Percentiles rank a stretch among this genome's conserved stretches.
phyloP scores from a whole-genome alignment of 2,797 vertebrate species.

The Pangasius macronema region DNA sequence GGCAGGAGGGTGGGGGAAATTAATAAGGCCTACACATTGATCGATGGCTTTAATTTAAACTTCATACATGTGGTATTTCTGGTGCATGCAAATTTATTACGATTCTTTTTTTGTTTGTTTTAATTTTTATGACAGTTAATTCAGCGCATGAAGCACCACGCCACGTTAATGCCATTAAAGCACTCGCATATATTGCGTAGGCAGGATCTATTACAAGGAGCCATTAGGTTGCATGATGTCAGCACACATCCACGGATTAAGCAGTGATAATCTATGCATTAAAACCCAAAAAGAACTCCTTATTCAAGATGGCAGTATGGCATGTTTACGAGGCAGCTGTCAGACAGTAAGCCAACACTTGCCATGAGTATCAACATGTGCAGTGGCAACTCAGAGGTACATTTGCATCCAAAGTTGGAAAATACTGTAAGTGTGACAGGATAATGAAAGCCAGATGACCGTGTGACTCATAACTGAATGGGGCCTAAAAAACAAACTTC shows the following conservation, averaged over 20 bases:
- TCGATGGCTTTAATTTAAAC: constrained; percentile 59
- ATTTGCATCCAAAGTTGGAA: constrained; percentile 23
- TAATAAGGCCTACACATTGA: constrained; percentile 52
- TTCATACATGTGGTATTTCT: constrained; percentile 53
- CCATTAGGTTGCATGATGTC: constrained; percentile 26
- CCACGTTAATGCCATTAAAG: constrained; percentile 33
- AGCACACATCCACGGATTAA: neutral
- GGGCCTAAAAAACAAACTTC: constrained; percentile 36
- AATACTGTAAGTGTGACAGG: constrained; percentile 47
- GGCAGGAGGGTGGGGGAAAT: constrained; percentile 26
- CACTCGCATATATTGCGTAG: neutral
- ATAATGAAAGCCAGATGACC: constrained; percentile 47
- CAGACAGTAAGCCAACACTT: constrained; percentile 28
- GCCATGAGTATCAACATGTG: constrained; percentile 15
- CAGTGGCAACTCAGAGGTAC: constrained; percentile 10
- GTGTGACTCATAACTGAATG: constrained; percentile 41
- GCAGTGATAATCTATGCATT: neutral
- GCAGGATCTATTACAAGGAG: constrained; percentile 26
- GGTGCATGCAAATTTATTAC: constrained; percentile 42
- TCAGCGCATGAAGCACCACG: constrained; percentile 23
- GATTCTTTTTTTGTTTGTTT: neutral
- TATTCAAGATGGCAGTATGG: neutral
- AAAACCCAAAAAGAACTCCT: neutral
- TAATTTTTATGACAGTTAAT: constrained; percentile 32
- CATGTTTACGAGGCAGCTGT: neutral